A percentile compares a stretch with the other conserved stretches of the same genome.
Conservation (phyloP, 2,113 vertebrate genomes). For the Eptesicus fuscus region DNA sequence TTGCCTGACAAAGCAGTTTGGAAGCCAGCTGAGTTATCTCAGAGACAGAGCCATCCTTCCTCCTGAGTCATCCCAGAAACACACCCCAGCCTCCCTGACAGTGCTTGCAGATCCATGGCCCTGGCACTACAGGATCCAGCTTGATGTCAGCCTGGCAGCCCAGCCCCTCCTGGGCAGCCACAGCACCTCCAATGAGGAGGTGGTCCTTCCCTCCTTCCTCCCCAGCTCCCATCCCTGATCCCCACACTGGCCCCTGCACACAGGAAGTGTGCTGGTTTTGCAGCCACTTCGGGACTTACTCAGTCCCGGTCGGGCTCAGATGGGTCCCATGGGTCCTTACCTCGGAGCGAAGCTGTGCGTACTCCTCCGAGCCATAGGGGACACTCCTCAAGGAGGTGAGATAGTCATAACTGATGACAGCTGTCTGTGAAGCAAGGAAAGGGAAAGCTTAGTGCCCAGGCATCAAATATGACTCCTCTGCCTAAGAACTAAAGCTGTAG, state of each 20-base stretch:
- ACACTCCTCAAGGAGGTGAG: conserved; percentile 88
- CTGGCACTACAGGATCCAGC: neutral
- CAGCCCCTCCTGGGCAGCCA: neutral
- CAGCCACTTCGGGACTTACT: neutral
- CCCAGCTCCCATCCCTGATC: neutral
- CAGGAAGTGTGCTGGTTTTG: neutral
- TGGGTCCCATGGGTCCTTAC: conserved; percentile 74
- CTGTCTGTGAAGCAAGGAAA: conserved; percentile 86
- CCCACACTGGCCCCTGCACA: neutral
- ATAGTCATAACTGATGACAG: conserved; percentile 93
- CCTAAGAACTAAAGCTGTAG: neutral
- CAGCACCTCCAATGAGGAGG: neutral
- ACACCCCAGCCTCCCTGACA: neutral
- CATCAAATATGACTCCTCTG: neutral
- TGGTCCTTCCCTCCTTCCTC: neutral
- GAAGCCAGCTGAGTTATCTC: conserved; percentile 66
- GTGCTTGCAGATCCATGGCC: neutral
- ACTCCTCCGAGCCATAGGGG: conserved; percentile 88
- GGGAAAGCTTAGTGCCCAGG: conserved; percentile 19
- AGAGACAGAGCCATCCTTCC: conserved; percentile 60
- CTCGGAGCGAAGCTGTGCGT: conserved; percentile 89
- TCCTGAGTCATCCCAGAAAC: conserved; percentile 5
- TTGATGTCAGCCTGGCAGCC: neutral
- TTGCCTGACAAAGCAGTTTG: conserved; percentile 67
- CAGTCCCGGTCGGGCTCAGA: neutral